Percentiles rank a stretch among this genome's conserved stretches.
phyloP scores from a whole-genome alignment of 2,113 vertebrate genomes.

The Gymnarchus niloticus region DNA sequence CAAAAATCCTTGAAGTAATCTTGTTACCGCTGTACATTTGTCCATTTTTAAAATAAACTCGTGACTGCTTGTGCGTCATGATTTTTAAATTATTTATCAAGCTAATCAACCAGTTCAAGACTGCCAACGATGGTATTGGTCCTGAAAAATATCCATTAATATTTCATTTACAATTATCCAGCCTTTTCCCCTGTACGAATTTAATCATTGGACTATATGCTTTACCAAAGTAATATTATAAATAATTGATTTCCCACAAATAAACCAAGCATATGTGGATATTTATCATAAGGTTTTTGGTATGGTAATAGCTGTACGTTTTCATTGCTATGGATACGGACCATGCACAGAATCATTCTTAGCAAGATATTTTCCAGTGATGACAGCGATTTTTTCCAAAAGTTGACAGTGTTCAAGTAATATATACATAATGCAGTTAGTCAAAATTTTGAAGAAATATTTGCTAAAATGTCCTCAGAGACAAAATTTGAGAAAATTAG shows the following conservation, averaged over 20 bases:
- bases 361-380: background rate
- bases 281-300: background rate
- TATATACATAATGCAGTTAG: background rate
- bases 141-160: conserved; percentile 6
- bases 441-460: too few species aligned
- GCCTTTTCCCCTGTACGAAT: background rate
- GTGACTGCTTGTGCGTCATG: background rate
- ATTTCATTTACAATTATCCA: background rate
- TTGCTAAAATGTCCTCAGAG: background rate
- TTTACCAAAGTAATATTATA: background rate
- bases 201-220: background rate
- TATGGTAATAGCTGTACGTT: background rate
- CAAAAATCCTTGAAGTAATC: conserved; percentile 5
- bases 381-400: background rate
- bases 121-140: background rate
- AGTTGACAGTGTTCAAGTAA: background rate
- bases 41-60: background rate
- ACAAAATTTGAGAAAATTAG: background rate
- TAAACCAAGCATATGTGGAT: background rate
- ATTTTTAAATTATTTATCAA: conserved; percentile 11
- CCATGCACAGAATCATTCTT: background rate
- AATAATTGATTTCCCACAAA: conserved; percentile 4
- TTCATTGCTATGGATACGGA: background rate
- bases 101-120: background rate
- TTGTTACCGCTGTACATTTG: background rate